phyloP scores from a whole-genome alignment of 2,888 invertebrate genomes.

The Diploptera punctata region DNA sequence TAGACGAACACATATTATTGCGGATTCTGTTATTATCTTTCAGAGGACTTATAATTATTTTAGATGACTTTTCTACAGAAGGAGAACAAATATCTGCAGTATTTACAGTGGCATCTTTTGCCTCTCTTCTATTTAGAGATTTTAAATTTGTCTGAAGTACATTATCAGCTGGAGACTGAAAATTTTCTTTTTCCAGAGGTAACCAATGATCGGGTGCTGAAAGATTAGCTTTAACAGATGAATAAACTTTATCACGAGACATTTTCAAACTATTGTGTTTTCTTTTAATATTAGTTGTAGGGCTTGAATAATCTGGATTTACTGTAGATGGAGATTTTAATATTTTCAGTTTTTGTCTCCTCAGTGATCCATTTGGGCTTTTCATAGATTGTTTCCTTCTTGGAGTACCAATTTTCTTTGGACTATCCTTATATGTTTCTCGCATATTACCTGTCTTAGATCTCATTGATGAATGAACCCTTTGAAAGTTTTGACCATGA shows the following conservation, averaged over 20 bases:
- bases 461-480: neutral
- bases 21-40: constrained; percentile 36
- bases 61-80: neutral
- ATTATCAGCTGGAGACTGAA: constrained; percentile 7
- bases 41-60: constrained; percentile 20
- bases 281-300: neutral
- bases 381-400: constrained; percentile 26
- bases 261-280: constrained; percentile 14
- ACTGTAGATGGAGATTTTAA: constrained; percentile 3
- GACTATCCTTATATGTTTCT: constrained; percentile 26
- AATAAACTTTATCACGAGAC: constrained; percentile 6
- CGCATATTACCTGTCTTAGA: neutral
- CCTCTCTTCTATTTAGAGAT: neutral
- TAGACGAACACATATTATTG: constrained; percentile 33
- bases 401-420: constrained; percentile 39
- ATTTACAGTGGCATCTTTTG: neutral
- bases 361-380: constrained; percentile 16
- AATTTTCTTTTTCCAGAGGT: constrained; percentile 43
- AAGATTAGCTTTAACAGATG: neutral
- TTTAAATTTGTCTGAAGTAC: neutral
- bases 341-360: constrained; percentile 7
- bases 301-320: neutral
- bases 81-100: constrained; percentile 3
- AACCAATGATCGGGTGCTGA: neutral
- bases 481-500: neutral